Evolutionary conservation across 2,888 invertebrate genomes (phyloP), one percentile per base, ranked within the genome.

Genomic region (Linyphia triangularis): DNA sequence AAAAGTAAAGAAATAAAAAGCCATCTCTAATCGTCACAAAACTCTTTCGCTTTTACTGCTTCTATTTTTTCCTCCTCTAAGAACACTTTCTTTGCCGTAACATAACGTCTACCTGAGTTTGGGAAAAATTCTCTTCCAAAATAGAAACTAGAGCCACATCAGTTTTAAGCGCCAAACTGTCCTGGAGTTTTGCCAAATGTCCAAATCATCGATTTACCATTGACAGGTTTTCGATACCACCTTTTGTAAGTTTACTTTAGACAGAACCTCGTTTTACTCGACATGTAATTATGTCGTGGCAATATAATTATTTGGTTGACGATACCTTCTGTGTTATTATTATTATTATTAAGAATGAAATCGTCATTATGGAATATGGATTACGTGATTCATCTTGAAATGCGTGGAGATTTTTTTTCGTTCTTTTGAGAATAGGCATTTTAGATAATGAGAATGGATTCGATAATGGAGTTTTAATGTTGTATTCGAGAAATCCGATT

Each of bases 151-250:
- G 28, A 24, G 51, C 28, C 51, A 30, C 67, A 28, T 69, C 40
- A 30, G 19, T 77, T n/a, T 26, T 9, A 28, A 19, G 30, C 26
- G 37, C 24, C 40, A 9, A 4, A 13, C 16, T 59, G 57, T 57
- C 43, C 57, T 81, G 79, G 70, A 70, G 61, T 37, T 26, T n/a
- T 82, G 82, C 72, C 59, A 84, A 84, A 75, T 84, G 65, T 57
- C 40, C 84, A 5, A n/a, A 19, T 19, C 43, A 75, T 84, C 84
- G 84, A 84, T 84, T 84, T 75, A 37, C 30, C 84, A 84, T 84
- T 75, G 84, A 84, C 84, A 84, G 75, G 40, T 84, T 84, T 67
- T 75, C 84, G 84, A 84, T 84, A 75, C 84, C 57, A 81, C 65
- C 67, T 69, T 65, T 30, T 57, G 51, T 37, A 30, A 51, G 51